These are phyloP conservation scores for Octopus bimaculoides DNA, from an alignment of 1,140 invertebrate species.

Conservation along the genomic window DNA sequence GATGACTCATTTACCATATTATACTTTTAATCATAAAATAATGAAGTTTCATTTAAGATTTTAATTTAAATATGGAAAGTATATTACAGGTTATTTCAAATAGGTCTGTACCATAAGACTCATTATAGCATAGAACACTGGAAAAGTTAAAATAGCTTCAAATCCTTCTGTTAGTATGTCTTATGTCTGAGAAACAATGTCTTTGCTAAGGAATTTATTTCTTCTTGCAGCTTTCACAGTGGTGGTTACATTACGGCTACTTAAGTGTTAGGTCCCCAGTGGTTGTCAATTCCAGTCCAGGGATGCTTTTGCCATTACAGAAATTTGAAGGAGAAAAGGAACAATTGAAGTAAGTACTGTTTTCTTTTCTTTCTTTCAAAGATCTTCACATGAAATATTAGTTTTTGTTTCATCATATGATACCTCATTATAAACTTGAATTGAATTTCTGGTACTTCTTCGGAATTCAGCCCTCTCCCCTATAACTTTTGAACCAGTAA, in stretches of 20 bases:
- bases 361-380: background rate
- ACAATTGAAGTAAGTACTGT: conserved; percentile 42
- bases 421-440: too few relatives aligned
- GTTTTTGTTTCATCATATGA: too few relatives aligned
- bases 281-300: conserved; percentile 94
- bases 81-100: background rate
- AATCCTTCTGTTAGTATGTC: background rate
- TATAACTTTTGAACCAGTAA: too few relatives aligned
- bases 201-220: conserved; percentile 12
- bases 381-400: too few relatives aligned
- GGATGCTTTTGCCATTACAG: conserved; percentile 83
- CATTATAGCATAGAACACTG: background rate
- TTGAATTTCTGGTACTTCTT: too few relatives aligned
- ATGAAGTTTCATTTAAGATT: background rate
- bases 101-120: background rate
- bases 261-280: conserved; percentile 78
- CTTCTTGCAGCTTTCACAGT: conserved; percentile 81
- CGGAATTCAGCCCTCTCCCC: too few relatives aligned
- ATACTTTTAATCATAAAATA: background rate
- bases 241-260: conserved; percentile 98
- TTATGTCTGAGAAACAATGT: background rate
- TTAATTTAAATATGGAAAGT: background rate
- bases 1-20: too few relatives aligned
- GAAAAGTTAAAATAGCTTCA: background rate
- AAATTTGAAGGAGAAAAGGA: conserved; percentile 66